A percentile compares a stretch with the other conserved stretches of the same genome.
Conservation (phyloP, 1,140 invertebrate genomes). For the Laupala kohalensis region DNA sequence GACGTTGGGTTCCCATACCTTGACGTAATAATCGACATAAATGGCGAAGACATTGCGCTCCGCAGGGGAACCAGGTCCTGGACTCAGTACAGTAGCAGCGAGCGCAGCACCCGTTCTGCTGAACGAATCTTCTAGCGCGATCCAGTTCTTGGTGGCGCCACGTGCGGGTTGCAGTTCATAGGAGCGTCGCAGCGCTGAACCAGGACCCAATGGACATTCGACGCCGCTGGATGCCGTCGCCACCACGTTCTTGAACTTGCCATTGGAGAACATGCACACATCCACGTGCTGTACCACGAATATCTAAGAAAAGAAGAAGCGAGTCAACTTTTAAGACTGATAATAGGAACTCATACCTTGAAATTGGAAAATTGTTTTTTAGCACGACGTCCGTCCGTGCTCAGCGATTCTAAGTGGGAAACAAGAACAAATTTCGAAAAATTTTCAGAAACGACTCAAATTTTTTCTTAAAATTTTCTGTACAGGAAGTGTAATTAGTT, state of each 20-base stretch:
- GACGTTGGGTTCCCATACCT: conserved; percentile 34
- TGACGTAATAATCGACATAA: conserved; percentile 79
- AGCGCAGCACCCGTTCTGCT: conserved; percentile 50
- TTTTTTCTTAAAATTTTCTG: no score
- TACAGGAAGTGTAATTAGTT: no score
- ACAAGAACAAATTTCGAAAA: no score
- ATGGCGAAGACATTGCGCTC: conserved; percentile 78
- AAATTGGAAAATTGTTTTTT: background rate
- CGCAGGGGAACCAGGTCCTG: conserved; percentile 39
- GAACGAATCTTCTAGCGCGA: conserved; percentile 63
- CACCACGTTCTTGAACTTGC: conserved; percentile 97
- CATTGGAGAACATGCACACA: conserved; percentile 97
- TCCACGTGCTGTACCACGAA: conserved; percentile 92
- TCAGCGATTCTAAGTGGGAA: background rate
- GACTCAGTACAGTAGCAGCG: conserved; percentile 48
- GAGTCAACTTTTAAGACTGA: background rate
- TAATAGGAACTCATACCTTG: background rate
- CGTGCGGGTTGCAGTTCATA: conserved; percentile 55
- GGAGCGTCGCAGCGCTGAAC: conserved; percentile 39
- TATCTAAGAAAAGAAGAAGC: conserved; percentile 37
- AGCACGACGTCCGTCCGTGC: background rate
- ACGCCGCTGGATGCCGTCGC: conserved; percentile 65
- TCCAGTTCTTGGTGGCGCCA: conserved; percentile 69
- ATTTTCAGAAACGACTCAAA: no score
- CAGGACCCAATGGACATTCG: conserved; percentile 48